Evolutionary conservation across 2,797 vertebrate genomes (phyloP), one percentile per base, ranked within the genome.

Genomic region (Sebastes flavidus): DNA sequence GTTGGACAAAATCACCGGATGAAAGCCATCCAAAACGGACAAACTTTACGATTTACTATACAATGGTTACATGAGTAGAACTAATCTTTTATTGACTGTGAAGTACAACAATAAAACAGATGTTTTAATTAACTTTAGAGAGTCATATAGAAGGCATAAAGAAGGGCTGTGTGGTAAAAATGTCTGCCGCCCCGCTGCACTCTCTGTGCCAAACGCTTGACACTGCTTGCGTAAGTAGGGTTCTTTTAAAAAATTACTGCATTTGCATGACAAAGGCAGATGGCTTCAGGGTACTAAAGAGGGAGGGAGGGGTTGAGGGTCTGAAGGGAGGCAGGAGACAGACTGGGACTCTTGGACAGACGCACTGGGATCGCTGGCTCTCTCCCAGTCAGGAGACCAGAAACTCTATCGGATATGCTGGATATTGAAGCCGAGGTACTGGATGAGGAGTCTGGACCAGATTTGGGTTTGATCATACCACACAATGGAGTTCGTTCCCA

Each of bases 201-300:
- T 91, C 87, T 86, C 77, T 70, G 73, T 86, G 86, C 91, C 90
- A 93, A 94, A 89, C 65, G 88, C 87, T 91, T 92, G 90, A 91
- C 91, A 91, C 90, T 90, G 90, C 95, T 96, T 96, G 93, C 94
- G 93, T 92, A 95, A 95, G 89, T 87, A 78, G 88, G 80, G 72
- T 87, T 87, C 92, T 93, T 93, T 93, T 89, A 87, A 92, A 93
- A 94, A 94, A 93, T 84, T 86, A 72, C 84, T 2, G 4, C 13
- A 95, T 96, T 96, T 95, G 93, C 96, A 96, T 96, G 86, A 96
- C 94, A 96, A 96, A 94, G 84, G 84, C 22, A 24, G 73, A 86
- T 88, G 83, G 90, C 92, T 89, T 83, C 76, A 91, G 85, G 87
- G 89, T 81, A 82, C 79, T 71, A 61, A 77, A 72, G 77, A 87